phyloP scores from a whole-genome alignment of 2,888 invertebrate species.

The Hymenopus coronatus region DNA sequence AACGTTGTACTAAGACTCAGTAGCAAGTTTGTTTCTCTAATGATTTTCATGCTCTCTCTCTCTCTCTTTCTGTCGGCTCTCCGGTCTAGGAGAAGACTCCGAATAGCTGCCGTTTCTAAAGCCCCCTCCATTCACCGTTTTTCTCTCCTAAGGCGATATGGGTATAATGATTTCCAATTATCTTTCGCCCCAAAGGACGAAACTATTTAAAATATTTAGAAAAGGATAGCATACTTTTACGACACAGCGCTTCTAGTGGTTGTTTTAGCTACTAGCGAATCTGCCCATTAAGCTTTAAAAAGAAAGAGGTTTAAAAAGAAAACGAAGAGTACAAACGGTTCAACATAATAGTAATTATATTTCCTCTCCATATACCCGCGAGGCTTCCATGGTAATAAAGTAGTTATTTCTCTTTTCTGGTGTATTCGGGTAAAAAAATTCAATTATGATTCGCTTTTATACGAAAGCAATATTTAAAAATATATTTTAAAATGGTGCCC shows the following conservation, averaged over 20 bases:
- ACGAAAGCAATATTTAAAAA: no score
- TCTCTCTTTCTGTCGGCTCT: neutral
- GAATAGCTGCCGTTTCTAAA: neutral
- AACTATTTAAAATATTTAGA: neutral
- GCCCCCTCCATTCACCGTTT: neutral
- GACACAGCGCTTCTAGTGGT: neutral
- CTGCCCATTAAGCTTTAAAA: neutral
- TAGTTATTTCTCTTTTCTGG: neutral
- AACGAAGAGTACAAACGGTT: neutral
- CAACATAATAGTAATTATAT: neutral
- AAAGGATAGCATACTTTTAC: neutral
- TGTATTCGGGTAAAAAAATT: neutral
- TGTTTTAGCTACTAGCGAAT: neutral
- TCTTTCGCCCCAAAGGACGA: neutral
- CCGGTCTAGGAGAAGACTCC: no score
- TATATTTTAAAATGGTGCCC: no score
- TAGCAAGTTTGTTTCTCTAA: neutral
- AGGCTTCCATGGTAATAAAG: neutral
- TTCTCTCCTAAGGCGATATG: neutral
- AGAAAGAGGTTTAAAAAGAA: neutral
- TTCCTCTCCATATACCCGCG: neutral
- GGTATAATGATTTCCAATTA: neutral
- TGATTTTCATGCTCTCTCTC: neutral
- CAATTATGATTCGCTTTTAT: no score
- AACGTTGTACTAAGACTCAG: no score